These are phyloP conservation scores for Anser brachyrhynchus DNA, from an alignment of 2,113 vertebrate species.

Conservation along the genomic window DNA sequence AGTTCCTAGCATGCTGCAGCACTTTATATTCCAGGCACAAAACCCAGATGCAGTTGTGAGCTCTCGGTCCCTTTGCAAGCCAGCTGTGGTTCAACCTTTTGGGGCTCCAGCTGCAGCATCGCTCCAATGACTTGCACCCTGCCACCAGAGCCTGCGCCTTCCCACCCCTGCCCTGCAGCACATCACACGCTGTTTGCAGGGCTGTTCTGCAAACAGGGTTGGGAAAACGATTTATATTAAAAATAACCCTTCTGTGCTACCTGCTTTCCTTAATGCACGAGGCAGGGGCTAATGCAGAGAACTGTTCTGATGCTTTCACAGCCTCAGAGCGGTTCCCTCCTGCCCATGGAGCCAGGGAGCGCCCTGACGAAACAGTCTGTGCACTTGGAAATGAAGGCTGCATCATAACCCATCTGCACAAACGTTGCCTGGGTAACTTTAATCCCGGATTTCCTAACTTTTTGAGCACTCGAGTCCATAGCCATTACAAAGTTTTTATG, in stretches of 20 bases:
- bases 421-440: not conserved
- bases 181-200: not conserved
- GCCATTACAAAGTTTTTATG: not conserved
- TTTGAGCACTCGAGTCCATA: not conserved
- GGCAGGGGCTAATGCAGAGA: not conserved
- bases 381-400: not conserved
- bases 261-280: not conserved
- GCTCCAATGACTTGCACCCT: not conserved
- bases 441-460: not conserved
- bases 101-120: not conserved
- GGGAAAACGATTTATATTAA: not conserved
- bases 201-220: not conserved
- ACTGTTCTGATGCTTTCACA: not conserved
- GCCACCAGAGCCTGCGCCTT: not conserved
- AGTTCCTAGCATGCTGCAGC: not conserved
- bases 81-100: not conserved
- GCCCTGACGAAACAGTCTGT: not conserved
- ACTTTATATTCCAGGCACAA: not conserved
- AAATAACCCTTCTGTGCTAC: not conserved
- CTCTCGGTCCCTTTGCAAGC: not conserved
- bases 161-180: not conserved
- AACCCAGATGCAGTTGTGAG: not conserved
- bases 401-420: not conserved
- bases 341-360: not conserved
- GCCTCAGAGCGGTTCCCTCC: not conserved